A percentile compares a stretch with the other conserved stretches of the same genome.
These are phyloP conservation scores for Coregonus ussuriensis DNA, from an alignment of 2,797 vertebrate genomes.

Conservation along the genomic window DNA sequence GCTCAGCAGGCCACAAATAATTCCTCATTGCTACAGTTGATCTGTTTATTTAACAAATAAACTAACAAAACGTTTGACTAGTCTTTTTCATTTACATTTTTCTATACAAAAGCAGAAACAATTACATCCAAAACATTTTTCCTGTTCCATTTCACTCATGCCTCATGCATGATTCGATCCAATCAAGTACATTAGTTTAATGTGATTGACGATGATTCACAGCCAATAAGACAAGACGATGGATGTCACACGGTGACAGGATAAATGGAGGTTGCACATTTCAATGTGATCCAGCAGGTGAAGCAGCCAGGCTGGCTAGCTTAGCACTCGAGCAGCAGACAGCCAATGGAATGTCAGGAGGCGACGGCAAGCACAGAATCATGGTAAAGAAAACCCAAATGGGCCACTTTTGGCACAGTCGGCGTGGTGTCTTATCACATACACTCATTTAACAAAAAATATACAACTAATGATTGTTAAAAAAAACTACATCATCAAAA, in stretches of 20 bases:
- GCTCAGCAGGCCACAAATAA: slow-evolving; percentile 30
- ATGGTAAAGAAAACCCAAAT: slow-evolving; percentile 12
- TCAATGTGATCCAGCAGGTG: slow-evolving; percentile 48
- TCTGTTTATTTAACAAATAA: slow-evolving; percentile 30
- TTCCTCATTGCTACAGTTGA: slow-evolving; percentile 24
- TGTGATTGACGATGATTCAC: slow-evolving; percentile 73
- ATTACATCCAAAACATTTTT: slow-evolving; percentile 31
- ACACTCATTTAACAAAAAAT: slow-evolving; percentile 3
- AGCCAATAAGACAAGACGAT: slow-evolving; percentile 69
- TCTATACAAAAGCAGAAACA: slow-evolving; percentile 43
- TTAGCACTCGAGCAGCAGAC: slow-evolving; percentile 68
- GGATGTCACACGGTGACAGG: slow-evolving; percentile 95
- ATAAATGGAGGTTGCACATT: slow-evolving; percentile 78
- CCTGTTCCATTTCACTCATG: slow-evolving; percentile 57
- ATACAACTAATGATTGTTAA: slow-evolving; percentile 6
- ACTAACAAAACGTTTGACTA: slow-evolving; percentile 45
- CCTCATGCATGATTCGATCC: slow-evolving; percentile 78
- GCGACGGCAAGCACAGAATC: slow-evolving; percentile 38
- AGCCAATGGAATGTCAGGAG: slow-evolving; percentile 82
- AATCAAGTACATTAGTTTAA: slow-evolving; percentile 60
- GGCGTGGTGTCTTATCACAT: slow-evolving; percentile 11
- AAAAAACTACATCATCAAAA: not conserved
- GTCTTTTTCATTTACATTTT: slow-evolving; percentile 27
- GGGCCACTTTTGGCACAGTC: slow-evolving; percentile 32
- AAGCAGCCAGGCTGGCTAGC: slow-evolving; percentile 32